Conservation (phyloP, 2,113 vertebrate species). For the Scomber scombrus region DNA sequence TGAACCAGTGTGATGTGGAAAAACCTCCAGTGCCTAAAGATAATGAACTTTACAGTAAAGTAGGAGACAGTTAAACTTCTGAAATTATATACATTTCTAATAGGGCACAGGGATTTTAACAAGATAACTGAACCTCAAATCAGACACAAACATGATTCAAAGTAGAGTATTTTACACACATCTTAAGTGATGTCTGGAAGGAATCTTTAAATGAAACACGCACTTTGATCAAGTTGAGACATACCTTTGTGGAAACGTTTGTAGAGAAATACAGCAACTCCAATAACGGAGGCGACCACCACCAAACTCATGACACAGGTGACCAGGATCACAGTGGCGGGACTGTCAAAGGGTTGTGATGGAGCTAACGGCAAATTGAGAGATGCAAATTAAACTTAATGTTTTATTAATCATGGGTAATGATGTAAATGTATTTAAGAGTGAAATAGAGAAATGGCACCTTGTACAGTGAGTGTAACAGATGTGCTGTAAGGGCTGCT, state of each 20-base stretch:
- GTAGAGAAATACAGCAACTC: conserved; percentile 40
- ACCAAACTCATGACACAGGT: conserved; percentile 55
- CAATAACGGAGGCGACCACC: conserved; percentile 41
- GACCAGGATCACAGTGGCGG: conserved; percentile 48
- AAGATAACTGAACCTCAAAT: too few species aligned
- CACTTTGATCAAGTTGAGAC: background rate
- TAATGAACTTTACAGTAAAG: too few species aligned
- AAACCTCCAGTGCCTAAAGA: too few species aligned
- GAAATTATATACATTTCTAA: too few species aligned
- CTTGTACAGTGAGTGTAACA: conserved; percentile 64
- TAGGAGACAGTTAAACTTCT: too few species aligned
- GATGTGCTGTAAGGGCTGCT: conserved; percentile 35
- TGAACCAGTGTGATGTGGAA: too few species aligned
- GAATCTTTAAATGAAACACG: background rate
- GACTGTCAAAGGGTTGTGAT: conserved; percentile 3
- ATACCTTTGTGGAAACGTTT: conserved; percentile 51
- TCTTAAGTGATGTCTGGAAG: too few species aligned
- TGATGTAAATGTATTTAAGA: background rate
- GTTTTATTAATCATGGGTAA: background rate
- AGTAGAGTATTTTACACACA: too few species aligned
- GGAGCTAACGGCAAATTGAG: conserved; percentile 38
- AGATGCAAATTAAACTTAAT: background rate
- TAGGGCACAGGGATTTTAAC: too few species aligned
- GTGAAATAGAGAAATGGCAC: conserved; percentile 33
- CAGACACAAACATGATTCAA: too few species aligned